Conservation (phyloP, 2,888 invertebrate species). For the Trachelus iudaicus region DNA sequence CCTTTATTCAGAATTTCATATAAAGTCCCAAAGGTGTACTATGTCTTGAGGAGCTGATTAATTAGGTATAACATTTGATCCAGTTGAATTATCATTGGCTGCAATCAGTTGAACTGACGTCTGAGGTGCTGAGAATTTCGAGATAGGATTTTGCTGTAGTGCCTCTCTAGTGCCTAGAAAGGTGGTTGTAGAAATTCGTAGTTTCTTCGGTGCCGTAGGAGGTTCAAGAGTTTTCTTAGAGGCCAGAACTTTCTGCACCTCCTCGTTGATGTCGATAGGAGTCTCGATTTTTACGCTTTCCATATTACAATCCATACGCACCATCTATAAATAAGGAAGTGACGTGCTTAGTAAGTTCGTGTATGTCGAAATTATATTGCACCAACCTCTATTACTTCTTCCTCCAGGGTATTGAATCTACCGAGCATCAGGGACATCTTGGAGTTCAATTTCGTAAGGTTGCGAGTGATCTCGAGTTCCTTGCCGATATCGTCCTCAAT, state of each 20-base stretch:
- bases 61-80: not conserved
- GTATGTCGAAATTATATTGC: not conserved
- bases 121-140: slow-evolving; percentile 26
- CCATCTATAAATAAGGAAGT: slow-evolving; percentile 35
- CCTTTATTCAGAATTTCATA: not conserved
- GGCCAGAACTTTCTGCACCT: slow-evolving; percentile 42
- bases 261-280: slow-evolving; percentile 51
- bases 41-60: not conserved
- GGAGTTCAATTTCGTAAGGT: slow-evolving; percentile 47
- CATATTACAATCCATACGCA: slow-evolving; percentile 53
- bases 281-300: slow-evolving; percentile 53
- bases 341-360: not conserved
- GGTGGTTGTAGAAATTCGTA: slow-evolving; percentile 23
- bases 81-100: not conserved
- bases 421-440: slow-evolving; percentile 35
- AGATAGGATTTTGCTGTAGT: slow-evolving; percentile 24
- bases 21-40: not conserved
- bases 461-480: slow-evolving; percentile 51
- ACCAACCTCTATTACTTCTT: slow-evolving; percentile 52
- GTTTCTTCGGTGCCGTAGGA: slow-evolving; percentile 29
- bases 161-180: slow-evolving; percentile 8
- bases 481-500: slow-evolving; percentile 50
- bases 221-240: slow-evolving; percentile 5
- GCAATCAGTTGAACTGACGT: slow-evolving; percentile 14
- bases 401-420: slow-evolving; percentile 46